phyloP scores from a whole-genome alignment of 2,888 invertebrate genomes.

The Branchellion lobata region DNA sequence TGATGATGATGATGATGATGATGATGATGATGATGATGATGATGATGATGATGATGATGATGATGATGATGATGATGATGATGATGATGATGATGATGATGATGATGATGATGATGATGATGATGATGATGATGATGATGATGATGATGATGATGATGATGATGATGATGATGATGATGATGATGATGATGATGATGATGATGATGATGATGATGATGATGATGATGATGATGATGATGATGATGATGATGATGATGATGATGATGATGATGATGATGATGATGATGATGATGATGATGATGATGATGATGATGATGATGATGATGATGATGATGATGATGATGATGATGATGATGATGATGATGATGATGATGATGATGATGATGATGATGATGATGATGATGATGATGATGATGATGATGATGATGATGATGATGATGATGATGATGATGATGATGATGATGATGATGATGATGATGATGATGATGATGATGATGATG shows the following conservation, averaged over 20 bases:
- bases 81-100: conserved; percentile 25
- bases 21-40: conserved; percentile 25
- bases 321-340: conserved; percentile 33
- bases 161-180: conserved; percentile 25
- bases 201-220: conserved; percentile 25
- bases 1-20: conserved; percentile 27
- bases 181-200: conserved; percentile 25
- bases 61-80: conserved; percentile 25
- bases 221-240: conserved; percentile 25
- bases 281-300: conserved; percentile 24
- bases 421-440: conserved; percentile 16
- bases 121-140: conserved; percentile 27
- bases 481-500: conserved; percentile 8
- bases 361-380: neutral
- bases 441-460: neutral
- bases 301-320: conserved; percentile 22
- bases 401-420: neutral
- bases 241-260: conserved; percentile 36
- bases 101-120: conserved; percentile 25
- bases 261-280: conserved; percentile 38
- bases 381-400: neutral
- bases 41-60: conserved; percentile 27
- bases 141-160: conserved; percentile 25
- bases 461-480: neutral
- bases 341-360: conserved; percentile 13